Conservation (phyloP, 1,140 invertebrate species). For the Halictus rubicundus region DNA sequence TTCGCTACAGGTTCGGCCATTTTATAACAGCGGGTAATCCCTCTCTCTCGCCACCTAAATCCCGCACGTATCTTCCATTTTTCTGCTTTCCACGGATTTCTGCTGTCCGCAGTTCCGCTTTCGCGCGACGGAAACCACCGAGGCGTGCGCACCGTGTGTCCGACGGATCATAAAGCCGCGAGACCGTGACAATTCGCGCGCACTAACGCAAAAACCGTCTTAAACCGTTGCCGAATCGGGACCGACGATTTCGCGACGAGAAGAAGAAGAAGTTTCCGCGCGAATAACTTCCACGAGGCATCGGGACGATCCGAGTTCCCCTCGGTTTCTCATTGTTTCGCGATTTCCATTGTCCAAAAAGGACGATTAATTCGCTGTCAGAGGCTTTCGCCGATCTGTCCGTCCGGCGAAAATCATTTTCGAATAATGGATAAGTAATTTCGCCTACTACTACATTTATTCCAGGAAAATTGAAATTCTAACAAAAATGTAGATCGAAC, state of each 20-base stretch:
- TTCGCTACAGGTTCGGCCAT: neutral
- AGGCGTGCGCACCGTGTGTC: slow-evolving; percentile 9
- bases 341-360: too few relatives aligned
- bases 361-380: too few relatives aligned
- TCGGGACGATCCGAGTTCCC: too few relatives aligned
- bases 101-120: slow-evolving; percentile 18
- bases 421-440: too few relatives aligned
- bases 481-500: too few relatives aligned
- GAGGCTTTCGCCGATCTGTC: too few relatives aligned
- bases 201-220: slow-evolving; percentile 24
- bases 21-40: neutral
- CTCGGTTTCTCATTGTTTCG: too few relatives aligned
- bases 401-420: too few relatives aligned
- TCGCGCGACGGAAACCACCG: neutral
- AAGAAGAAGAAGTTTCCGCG: too few relatives aligned
- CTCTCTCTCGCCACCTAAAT: neutral
- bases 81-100: neutral
- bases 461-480: too few relatives aligned
- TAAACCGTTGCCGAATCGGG: slow-evolving; percentile 19
- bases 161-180: slow-evolving; percentile 32
- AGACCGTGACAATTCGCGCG: slow-evolving; percentile 22
- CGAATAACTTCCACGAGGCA: too few relatives aligned
- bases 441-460: too few relatives aligned
- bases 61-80: neutral
- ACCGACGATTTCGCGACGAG: neutral